Percentiles rank a stretch among this genome's conserved stretches.
These are phyloP conservation scores for Diarsia rubi DNA, from an alignment of 2,888 invertebrate species.

Conservation along the genomic window DNA sequence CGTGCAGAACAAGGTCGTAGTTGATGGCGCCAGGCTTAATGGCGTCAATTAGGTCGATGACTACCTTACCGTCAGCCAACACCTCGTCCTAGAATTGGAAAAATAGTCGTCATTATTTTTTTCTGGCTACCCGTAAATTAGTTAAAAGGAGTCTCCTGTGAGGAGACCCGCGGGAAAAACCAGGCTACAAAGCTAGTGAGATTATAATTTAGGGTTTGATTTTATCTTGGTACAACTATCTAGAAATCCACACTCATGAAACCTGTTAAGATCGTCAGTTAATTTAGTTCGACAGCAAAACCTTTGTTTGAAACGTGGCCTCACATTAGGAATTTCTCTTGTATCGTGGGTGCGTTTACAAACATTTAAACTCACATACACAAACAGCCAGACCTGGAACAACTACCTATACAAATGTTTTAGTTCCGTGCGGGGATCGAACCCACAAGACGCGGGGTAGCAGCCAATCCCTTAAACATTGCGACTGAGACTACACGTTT, in stretches of 20 bases:
- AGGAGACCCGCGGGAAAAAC: not conserved
- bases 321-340: no score
- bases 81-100: conserved; percentile 93
- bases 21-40: conserved; percentile 99
- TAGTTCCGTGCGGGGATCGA: no score
- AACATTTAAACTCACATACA: no score
- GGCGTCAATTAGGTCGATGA: conserved; percentile 98
- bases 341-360: no score
- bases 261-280: not conserved
- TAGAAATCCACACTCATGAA: not conserved
- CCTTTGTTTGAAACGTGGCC: no score
- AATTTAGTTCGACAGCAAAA: no score
- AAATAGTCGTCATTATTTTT: not conserved
- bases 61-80: conserved; percentile 97
- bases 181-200: not conserved
- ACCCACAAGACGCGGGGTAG: no score
- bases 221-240: not conserved
- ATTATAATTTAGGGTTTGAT: not conserved
- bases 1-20: conserved; percentile 96
- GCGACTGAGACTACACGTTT: no score
- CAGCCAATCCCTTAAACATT: no score
- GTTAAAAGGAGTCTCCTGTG: not conserved
- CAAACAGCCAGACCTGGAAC: no score
- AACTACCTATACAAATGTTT: no score
- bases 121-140: not conserved